Evolutionary conservation across 2,113 vertebrate species (phyloP).

Genomic region (Melanostigma gelatinosum): DNA sequence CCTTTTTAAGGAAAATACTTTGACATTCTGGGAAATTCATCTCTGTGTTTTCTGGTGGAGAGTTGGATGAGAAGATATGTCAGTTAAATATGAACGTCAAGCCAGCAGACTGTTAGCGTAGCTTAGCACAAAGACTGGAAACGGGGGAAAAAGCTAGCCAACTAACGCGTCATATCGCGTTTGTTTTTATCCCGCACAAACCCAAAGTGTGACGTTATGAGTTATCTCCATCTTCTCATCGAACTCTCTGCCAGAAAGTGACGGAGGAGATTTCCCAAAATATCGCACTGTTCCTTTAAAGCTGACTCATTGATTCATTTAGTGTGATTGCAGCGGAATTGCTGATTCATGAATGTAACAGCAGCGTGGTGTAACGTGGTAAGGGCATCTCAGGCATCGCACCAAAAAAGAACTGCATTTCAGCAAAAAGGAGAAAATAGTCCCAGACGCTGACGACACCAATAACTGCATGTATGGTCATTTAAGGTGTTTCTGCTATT

Average conservation of each 20-base stretch:
- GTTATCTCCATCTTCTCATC: not conserved
- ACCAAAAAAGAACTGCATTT: not conserved
- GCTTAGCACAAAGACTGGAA: conserved; percentile 7
- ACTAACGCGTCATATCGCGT: not conserved
- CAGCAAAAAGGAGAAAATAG: conserved; percentile 1
- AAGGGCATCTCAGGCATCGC: not conserved
- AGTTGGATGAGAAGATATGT: not conserved
- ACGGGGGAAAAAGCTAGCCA: not conserved
- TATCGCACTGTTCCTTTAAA: not conserved
- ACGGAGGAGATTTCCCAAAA: not conserved
- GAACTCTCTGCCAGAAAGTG: not conserved
- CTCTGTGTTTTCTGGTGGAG: not conserved
- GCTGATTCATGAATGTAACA: conserved; percentile 6
- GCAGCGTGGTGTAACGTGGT: conserved; percentile 4
- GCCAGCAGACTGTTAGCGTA: not conserved
- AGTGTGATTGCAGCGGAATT: not conserved
- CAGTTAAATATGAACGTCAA: not conserved
- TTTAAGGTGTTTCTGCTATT: not conserved
- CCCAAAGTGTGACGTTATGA: not conserved
- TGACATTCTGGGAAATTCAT: conserved; percentile 6
- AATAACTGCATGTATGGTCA: not conserved
- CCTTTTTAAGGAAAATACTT: no score
- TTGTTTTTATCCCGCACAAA: not conserved
- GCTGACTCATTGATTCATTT: not conserved
- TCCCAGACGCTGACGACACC: not conserved